phyloP scores from a whole-genome alignment of 2,797 vertebrate genomes.

The Meriones psammophilus region DNA sequence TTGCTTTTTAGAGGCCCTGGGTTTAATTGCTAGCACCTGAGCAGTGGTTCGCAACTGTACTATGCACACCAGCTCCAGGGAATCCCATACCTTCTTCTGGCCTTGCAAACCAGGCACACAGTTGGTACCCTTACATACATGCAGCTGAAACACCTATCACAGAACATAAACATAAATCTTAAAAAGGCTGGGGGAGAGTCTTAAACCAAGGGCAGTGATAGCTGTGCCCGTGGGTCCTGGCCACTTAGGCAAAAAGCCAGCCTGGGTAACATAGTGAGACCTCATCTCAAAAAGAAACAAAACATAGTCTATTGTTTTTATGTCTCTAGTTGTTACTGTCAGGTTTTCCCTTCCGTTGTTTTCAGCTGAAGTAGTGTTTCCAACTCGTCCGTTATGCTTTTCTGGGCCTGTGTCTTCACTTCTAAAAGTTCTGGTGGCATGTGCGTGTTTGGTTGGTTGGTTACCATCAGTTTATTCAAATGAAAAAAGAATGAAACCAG shows the following conservation, averaged over 20 bases:
- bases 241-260: too few relatives aligned
- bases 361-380: neutral
- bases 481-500: neutral
- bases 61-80: neutral
- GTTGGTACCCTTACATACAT: neutral
- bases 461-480: neutral
- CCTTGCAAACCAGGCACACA: neutral
- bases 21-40: neutral
- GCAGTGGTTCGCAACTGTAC: neutral
- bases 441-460: neutral
- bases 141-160: neutral
- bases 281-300: neutral
- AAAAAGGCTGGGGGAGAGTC: neutral
- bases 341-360: neutral
- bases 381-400: neutral
- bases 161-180: neutral
- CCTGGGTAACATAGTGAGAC: too few relatives aligned
- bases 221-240: neutral
- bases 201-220: neutral
- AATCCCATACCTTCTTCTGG: neutral
- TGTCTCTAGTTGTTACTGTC: neutral
- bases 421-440: neutral
- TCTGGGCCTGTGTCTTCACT: neutral
- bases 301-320: too few relatives aligned
- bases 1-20: neutral